Evolutionary conservation across 2,888 invertebrate species (phyloP), one percentile per base, ranked within the genome.

Genomic region (Kuschelorhynchus macadamiae): DNA sequence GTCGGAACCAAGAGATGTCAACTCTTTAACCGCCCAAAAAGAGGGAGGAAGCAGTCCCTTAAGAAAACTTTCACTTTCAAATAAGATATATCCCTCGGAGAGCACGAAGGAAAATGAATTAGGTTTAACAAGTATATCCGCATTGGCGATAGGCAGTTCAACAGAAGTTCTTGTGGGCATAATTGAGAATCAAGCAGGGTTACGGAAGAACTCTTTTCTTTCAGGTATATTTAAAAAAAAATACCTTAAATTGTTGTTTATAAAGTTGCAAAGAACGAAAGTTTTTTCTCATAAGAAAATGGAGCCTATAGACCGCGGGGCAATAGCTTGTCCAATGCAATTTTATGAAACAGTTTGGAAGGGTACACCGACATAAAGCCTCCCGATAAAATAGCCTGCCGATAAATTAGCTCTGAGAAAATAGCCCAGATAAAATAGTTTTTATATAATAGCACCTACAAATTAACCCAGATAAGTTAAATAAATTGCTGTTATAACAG

Each of bases 161-260:
- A 80, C 81, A 0, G 82, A 82, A 67, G 80, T 82, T 8, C 65
- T 82, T 12, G 81, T 81, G 50, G 80, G 81, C 71, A 82, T 82
- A 14, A 78, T 82, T 17, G 82, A 82, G 64, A 82, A 79, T 71
- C 81, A 80, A 61, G 79, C 77, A 16, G 60, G 69, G 21, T 41
- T 68, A 14, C 33, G 59, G 41, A 68, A 47, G 41, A 63, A 53
- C 41, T 63, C 63, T 1, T 63, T 68, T 42, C 59, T 64, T 30
- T 57, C 68, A 53, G 68, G 68, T 68, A 52, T 20, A 14, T 11
- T 11, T 46, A 11, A 5, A 36, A 36, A 11, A 12, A 12, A 1
- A 14, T 14, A 42, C n/a, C 8, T 8, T 42, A 14, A 2, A 39
- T 3, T 14, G 11, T 14, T 14, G 3, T 11, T 3, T 7, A 12